phyloP scores from a whole-genome alignment of 2,888 invertebrate genomes.

The Tuta absoluta region DNA sequence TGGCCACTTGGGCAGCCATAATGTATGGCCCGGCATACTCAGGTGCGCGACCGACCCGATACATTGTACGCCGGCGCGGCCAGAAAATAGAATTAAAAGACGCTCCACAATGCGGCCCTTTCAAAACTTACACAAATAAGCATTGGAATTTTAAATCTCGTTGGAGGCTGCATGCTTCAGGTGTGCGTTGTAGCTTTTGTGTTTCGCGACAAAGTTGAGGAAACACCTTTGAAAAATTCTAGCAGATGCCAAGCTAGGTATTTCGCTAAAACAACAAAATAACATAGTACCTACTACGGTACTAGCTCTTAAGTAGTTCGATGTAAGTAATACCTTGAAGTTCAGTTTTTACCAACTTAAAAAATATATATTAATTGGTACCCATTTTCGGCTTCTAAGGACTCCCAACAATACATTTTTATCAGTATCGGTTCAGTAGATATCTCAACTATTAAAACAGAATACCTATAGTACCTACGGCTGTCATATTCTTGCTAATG shows the following conservation, averaged over 20 bases:
- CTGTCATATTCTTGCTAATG: too few species aligned
- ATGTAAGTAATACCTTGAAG: too few species aligned
- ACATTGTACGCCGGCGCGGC: slow-evolving; percentile 39
- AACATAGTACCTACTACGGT: too few species aligned
- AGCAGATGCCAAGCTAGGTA: background rate
- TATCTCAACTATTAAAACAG: too few species aligned
- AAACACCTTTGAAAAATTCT: slow-evolving; percentile 14
- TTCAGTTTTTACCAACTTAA: too few species aligned
- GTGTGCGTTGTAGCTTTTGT: slow-evolving; percentile 42
- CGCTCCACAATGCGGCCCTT: slow-evolving; percentile 68
- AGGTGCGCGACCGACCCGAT: slow-evolving; percentile 41
- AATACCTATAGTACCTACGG: too few species aligned
- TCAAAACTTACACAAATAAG: slow-evolving; percentile 62
- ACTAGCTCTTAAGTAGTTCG: too few species aligned
- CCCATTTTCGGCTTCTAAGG: too few species aligned
- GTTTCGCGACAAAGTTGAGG: background rate
- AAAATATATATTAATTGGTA: too few species aligned
- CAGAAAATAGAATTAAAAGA: slow-evolving; percentile 71
- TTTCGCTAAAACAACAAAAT: too few species aligned
- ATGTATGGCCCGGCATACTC: slow-evolving; percentile 39
- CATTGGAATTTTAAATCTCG: slow-evolving; percentile 58
- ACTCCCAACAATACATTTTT: too few species aligned
- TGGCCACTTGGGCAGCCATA: slow-evolving; percentile 9
- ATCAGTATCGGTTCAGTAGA: too few species aligned
- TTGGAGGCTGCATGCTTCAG: slow-evolving; percentile 35